phyloP scores from a whole-genome alignment of 1,140 invertebrate genomes.

The Thereuonema tuberculata region DNA sequence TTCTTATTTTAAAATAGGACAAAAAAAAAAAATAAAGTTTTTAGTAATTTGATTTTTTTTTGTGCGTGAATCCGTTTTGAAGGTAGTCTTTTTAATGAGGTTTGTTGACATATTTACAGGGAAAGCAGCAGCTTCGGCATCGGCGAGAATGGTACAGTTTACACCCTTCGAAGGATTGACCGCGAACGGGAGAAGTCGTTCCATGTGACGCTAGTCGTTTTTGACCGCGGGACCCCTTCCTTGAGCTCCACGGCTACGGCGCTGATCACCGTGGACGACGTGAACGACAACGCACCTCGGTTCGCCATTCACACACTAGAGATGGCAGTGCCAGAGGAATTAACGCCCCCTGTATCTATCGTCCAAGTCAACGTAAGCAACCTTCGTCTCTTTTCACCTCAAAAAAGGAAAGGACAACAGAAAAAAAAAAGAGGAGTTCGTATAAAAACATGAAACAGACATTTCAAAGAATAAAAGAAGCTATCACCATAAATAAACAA shows the following conservation, averaged over 20 bases:
- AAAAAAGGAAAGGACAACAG: no score
- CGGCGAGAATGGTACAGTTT: conserved; percentile 21
- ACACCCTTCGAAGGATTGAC: conserved; percentile 24
- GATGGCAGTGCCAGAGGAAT: conserved; percentile 23
- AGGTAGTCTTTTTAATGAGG: no score
- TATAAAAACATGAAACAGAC: no score
- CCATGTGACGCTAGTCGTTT: conserved; percentile 38
- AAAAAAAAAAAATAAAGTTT: no score
- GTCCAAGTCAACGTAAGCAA: conserved; percentile 45
- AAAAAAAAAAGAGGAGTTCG: no score
- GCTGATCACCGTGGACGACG: conserved; percentile 50
- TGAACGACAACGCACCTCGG: conserved; percentile 27
- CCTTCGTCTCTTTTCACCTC: no score
- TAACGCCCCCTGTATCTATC: conserved; percentile 31
- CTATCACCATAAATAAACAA: no score
- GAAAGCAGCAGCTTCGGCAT: neutral
- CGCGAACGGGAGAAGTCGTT: conserved; percentile 22
- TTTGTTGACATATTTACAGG: neutral
- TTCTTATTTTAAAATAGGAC: no score
- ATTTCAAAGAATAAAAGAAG: no score
- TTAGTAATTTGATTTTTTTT: no score
- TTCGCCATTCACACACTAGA: conserved; percentile 22
- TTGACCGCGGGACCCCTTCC: conserved; percentile 28
- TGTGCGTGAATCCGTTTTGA: no score
- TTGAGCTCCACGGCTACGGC: conserved; percentile 37